These are phyloP conservation scores for Tiliacea citrago DNA, from an alignment of 2,888 invertebrate genomes.

Conservation along the genomic window DNA sequence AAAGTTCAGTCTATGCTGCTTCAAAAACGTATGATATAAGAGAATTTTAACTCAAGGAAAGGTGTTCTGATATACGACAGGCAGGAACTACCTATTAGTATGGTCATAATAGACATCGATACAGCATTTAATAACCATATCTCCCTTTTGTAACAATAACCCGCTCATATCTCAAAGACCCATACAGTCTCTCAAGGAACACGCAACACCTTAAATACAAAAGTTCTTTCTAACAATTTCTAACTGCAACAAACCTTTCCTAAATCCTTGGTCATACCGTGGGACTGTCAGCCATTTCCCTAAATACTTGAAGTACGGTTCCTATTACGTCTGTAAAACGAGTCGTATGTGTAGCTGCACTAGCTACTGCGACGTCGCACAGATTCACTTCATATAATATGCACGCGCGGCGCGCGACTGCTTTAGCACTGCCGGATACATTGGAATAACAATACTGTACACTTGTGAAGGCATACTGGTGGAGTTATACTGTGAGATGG, in stretches of 20 bases:
- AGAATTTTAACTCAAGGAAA: background rate
- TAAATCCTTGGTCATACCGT: background rate
- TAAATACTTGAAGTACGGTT: slow-evolving; percentile 41
- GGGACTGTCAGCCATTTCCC: slow-evolving; percentile 20
- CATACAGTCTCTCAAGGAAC: background rate
- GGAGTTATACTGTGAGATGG: background rate
- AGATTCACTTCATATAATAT: slow-evolving; percentile 73
- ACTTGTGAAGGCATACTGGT: background rate
- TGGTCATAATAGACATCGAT: background rate
- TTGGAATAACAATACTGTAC: slow-evolving; percentile 31
- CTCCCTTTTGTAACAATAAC: too few relatives aligned
- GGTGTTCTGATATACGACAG: too few relatives aligned
- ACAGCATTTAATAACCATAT: background rate
- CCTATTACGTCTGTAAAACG: slow-evolving; percentile 29
- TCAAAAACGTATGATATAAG: background rate
- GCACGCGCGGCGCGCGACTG: slow-evolving; percentile 56
- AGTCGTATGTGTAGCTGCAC: slow-evolving; percentile 4
- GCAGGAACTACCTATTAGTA: too few relatives aligned
- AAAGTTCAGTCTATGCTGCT: background rate
- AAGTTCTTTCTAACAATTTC: background rate
- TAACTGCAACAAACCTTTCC: background rate
- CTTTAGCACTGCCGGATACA: slow-evolving; percentile 4
- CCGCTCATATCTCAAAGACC: background rate
- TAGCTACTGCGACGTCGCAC: slow-evolving; percentile 20
- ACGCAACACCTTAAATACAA: background rate